Conservation (phyloP, 2,888 invertebrate species). For the Lithophane semibrunnea region DNA sequence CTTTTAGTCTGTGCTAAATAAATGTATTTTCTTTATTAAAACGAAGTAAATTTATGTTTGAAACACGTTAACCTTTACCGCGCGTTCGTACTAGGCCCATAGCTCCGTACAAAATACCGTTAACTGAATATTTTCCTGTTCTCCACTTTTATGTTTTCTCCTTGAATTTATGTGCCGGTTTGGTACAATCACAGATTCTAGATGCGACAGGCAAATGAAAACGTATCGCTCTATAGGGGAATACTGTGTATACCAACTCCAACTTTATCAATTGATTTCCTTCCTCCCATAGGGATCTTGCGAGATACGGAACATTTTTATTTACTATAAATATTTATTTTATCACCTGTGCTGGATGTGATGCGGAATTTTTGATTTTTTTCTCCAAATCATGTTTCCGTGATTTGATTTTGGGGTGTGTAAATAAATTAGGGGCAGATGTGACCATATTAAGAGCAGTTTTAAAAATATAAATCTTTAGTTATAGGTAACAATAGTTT, state of each 20-base stretch:
- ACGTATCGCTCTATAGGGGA: conserved; percentile 78
- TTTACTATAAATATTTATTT: conserved; percentile 72
- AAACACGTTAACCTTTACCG: background rate
- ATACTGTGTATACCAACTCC: conserved; percentile 73
- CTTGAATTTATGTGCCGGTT: conserved; percentile 67
- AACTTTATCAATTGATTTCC: conserved; percentile 84
- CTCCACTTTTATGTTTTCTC: conserved; percentile 59
- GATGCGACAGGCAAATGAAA: conserved; percentile 81
- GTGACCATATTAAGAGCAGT: background rate
- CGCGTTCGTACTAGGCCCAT: background rate
- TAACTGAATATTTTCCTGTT: conserved; percentile 51
- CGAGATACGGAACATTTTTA: conserved; percentile 68
- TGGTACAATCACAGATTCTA: conserved; percentile 71
- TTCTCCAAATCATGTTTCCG: conserved; percentile 25
- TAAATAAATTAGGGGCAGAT: conserved; percentile 4
- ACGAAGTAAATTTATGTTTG: too few relatives aligned
- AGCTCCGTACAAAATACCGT: conserved; percentile 35
- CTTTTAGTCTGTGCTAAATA: too few relatives aligned
- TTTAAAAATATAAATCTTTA: background rate
- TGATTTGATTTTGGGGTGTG: conserved; percentile 20
- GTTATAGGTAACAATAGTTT: background rate
- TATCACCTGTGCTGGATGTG: conserved; percentile 57
- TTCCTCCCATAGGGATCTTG: conserved; percentile 70
- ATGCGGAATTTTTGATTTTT: conserved; percentile 45
- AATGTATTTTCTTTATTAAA: background rate